Evolutionary conservation across 1,140 invertebrate genomes (phyloP).

Genomic region (Achroia grisella): DNA sequence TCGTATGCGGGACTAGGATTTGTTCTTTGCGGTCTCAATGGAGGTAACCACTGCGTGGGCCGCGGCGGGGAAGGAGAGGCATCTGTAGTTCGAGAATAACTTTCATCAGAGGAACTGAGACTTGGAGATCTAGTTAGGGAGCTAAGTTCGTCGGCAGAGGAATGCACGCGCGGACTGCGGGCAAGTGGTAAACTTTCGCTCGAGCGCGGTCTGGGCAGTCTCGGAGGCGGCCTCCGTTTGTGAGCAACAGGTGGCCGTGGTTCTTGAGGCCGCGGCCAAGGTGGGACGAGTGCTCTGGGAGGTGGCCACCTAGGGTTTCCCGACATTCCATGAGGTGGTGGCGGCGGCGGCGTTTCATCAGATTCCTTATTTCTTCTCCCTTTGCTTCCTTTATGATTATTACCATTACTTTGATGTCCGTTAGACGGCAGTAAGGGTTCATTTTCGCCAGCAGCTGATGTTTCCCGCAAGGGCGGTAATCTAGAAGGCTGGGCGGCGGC

Average conservation of each 20-base stretch:
- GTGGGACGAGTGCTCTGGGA: conserved; percentile 67
- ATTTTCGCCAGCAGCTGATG: conserved; percentile 75
- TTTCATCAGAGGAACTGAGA: conserved; percentile 86
- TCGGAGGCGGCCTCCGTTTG: conserved; percentile 54
- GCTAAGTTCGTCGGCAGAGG: conserved; percentile 86
- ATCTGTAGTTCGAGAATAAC: conserved; percentile 84
- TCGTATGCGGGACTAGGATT: conserved; percentile 40
- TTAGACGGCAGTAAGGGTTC: conserved; percentile 78
- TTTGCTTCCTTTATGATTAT: conserved; percentile 68
- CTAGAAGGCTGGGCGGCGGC: conserved; percentile 53
- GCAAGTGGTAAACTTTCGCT: conserved; percentile 78
- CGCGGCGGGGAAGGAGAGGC: conserved; percentile 73
- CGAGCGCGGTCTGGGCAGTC: conserved; percentile 74
- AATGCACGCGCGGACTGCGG: conserved; percentile 77
- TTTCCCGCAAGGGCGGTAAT: conserved; percentile 61
- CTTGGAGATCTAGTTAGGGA: conserved; percentile 85
- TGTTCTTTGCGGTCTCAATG: conserved; percentile 57
- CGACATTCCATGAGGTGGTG: conserved; percentile 69
- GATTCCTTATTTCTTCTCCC: conserved; percentile 51
- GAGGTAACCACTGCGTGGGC: conserved; percentile 77
- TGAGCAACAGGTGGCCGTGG: conserved; percentile 44
- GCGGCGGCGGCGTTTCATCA: conserved; percentile 64
- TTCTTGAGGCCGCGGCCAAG: conserved; percentile 74
- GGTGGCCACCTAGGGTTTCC: conserved; percentile 62
- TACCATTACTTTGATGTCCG: conserved; percentile 70